phyloP scores from a whole-genome alignment of 1,140 invertebrate species.

The Theocolax elegans region DNA sequence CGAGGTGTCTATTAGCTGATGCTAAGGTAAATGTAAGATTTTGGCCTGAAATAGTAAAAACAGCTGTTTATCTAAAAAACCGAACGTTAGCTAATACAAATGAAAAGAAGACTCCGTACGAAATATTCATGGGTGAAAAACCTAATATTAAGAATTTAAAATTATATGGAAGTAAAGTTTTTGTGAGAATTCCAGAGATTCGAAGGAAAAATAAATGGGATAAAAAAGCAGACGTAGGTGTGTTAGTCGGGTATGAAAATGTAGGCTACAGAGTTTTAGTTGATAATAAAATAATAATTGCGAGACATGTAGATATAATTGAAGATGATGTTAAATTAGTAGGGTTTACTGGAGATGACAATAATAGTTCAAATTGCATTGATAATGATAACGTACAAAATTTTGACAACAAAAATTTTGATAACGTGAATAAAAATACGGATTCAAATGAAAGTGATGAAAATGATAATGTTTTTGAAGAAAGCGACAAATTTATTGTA shows the following conservation, averaged over 20 bases:
- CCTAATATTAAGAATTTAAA: constrained; percentile 52
- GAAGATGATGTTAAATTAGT: constrained; percentile 12
- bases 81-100: constrained; percentile 53
- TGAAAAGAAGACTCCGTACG: constrained; percentile 58
- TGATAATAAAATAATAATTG: constrained; percentile 13
- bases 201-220: constrained; percentile 44
- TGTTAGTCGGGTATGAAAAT: no score
- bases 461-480: no score
- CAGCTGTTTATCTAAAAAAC: constrained; percentile 31
- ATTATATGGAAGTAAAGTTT: constrained; percentile 46
- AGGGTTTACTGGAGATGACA: constrained; percentile 5
- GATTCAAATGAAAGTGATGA: no score
- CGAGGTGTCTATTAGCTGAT: constrained; percentile 48
- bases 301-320: constrained; percentile 17
- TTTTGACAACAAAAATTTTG: no score
- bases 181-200: constrained; percentile 43
- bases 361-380: background rate
- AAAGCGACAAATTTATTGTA: no score
- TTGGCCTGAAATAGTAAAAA: constrained; percentile 53
- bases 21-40: constrained; percentile 48
- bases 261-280: constrained; percentile 46
- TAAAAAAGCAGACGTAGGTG: constrained; percentile 42
- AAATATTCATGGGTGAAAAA: constrained; percentile 56
- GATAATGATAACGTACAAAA: background rate
- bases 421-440: no score